Conservation (phyloP, 2,113 vertebrate genomes). For the Salvelinus alpinus region DNA sequence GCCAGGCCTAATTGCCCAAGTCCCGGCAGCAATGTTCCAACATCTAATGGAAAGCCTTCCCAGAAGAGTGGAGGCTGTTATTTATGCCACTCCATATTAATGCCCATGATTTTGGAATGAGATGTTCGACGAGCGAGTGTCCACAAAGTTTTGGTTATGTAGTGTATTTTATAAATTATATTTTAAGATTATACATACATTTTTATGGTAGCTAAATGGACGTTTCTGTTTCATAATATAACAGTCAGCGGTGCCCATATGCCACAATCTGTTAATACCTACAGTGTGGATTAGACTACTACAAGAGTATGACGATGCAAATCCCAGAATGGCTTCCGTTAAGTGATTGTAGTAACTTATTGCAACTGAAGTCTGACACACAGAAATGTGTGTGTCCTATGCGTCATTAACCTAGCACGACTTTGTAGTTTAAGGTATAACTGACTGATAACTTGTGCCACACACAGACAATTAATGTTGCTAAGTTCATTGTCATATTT, state of each 20-base stretch:
- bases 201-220: conserved; percentile 18
- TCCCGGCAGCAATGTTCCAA: too few relatives aligned
- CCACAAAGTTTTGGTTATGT: too few relatives aligned
- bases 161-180: not conserved
- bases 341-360: not conserved
- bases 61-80: too few relatives aligned
- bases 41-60: too few relatives aligned
- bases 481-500: too few relatives aligned
- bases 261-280: not conserved
- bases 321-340: not conserved
- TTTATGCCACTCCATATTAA: too few relatives aligned
- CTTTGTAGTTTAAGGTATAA: not conserved
- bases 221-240: not conserved
- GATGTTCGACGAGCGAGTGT: too few relatives aligned
- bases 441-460: too few relatives aligned
- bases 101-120: too few relatives aligned
- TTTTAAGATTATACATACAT: not conserved
- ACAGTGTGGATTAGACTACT: not conserved
- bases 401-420: not conserved
- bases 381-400: not conserved
- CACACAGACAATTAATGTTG: too few relatives aligned
- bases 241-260: not conserved
- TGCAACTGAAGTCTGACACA: not conserved
- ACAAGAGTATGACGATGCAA: not conserved
- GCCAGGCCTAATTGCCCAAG: too few relatives aligned